Conservation (phyloP, 2,888 invertebrate genomes). For the Drosophila eohydei region DNA sequence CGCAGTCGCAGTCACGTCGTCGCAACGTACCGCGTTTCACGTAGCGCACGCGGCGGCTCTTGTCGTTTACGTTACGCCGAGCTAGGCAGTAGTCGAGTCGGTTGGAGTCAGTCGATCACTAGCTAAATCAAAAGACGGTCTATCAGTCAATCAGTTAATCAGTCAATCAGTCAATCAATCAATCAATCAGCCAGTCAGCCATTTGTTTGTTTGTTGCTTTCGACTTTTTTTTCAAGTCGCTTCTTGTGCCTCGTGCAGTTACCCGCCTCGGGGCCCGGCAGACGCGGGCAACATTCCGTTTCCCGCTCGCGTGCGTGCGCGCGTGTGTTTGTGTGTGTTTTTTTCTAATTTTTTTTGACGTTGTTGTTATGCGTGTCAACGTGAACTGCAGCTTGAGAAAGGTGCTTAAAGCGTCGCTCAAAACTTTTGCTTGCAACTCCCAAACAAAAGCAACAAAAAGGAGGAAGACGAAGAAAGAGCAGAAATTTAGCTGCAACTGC, state of each 20-base stretch:
- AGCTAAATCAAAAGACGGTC: neutral
- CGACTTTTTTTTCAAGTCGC: constrained; percentile 1
- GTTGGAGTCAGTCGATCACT: constrained; percentile 5
- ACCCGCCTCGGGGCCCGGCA: constrained; percentile 49
- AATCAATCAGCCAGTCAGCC: neutral
- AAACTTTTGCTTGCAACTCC: constrained; percentile 20
- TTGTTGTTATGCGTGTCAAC: constrained; percentile 63
- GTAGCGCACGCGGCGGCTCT: constrained; percentile 69
- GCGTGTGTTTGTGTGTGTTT: constrained; percentile 16
- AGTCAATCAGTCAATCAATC: constrained; percentile 1
- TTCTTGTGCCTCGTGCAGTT: constrained; percentile 11
- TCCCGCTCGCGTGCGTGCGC: constrained; percentile 54
- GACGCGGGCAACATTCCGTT: constrained; percentile 50
- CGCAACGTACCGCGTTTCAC: constrained; percentile 74
- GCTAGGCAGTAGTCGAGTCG: constrained; percentile 21
- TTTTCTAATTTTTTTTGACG: constrained; percentile 19
- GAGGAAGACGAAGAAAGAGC: neutral
- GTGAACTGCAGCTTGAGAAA: constrained; percentile 40
- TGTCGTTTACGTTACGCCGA: constrained; percentile 50
- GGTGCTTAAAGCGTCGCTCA: constrained; percentile 62
- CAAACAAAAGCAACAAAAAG: neutral
- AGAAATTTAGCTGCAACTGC: constrained; percentile 8
- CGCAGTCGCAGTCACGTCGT: constrained; percentile 80
- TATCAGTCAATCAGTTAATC: constrained; percentile 4
- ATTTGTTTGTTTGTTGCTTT: constrained; percentile 4